These are phyloP conservation scores for Odontomachus brunneus DNA, from an alignment of 1,140 invertebrate species.

Conservation along the genomic window DNA sequence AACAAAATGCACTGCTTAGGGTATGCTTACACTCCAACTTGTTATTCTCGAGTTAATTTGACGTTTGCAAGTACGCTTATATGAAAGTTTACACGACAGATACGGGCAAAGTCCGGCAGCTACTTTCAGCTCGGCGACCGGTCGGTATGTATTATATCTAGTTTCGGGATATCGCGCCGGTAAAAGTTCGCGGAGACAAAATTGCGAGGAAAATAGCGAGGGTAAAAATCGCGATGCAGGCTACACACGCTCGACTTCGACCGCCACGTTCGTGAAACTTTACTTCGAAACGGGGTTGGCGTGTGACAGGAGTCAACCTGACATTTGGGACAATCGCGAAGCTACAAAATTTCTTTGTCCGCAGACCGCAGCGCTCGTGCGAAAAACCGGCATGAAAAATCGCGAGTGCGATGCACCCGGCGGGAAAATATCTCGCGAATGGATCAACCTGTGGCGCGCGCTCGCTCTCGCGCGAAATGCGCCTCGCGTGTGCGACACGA, in stretches of 20 bases:
- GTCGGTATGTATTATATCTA: too few relatives aligned
- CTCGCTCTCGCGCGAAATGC: too few relatives aligned
- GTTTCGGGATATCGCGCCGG: too few relatives aligned
- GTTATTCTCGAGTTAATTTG: too few relatives aligned
- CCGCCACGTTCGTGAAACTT: neutral
- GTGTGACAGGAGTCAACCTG: neutral
- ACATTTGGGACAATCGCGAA: constrained; percentile 16
- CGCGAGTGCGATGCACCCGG: neutral
- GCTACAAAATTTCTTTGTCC: constrained; percentile 12
- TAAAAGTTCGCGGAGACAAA: neutral
- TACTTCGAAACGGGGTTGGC: neutral
- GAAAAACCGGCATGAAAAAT: constrained; percentile 21
- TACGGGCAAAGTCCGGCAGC: too few relatives aligned
- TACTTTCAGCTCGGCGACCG: too few relatives aligned
- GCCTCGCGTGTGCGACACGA: too few relatives aligned
- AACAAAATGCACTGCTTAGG: too few relatives aligned
- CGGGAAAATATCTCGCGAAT: constrained; percentile 31
- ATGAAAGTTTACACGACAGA: too few relatives aligned
- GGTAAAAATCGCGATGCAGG: neutral
- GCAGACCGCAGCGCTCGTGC: neutral
- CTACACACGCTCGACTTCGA: too few relatives aligned
- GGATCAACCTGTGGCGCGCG: constrained; percentile 41
- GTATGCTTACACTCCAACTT: too few relatives aligned
- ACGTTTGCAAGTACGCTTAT: too few relatives aligned
- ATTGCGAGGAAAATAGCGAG: neutral